Evolutionary conservation across 2,113 vertebrate species (phyloP).

Genomic region (Fregetta grallaria): DNA sequence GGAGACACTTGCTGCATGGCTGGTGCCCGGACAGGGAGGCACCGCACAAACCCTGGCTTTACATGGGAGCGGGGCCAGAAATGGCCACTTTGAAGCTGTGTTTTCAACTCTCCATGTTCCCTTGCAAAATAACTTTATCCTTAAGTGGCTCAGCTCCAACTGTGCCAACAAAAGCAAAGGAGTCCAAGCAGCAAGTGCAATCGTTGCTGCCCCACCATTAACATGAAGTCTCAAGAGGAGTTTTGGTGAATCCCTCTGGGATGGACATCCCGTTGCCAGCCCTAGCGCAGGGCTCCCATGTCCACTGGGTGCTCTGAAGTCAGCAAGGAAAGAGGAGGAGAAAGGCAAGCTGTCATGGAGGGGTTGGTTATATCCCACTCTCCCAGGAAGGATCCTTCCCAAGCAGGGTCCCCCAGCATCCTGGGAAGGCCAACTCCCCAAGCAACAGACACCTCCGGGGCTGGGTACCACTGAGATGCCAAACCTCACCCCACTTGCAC

Average conservation of each 20-base stretch:
- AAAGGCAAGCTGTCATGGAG: background rate
- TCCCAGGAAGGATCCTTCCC: background rate
- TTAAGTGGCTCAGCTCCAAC: background rate
- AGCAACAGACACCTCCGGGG: background rate
- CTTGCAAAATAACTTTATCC: background rate
- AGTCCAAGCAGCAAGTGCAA: background rate
- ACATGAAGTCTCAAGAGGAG: background rate
- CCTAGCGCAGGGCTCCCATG: background rate
- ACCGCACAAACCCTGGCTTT: background rate
- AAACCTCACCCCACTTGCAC: background rate
- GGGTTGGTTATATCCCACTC: background rate
- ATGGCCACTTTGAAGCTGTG: background rate
- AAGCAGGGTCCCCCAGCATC: background rate
- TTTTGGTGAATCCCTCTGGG: background rate
- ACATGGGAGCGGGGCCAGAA: fast-evolving
- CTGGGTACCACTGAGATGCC: background rate
- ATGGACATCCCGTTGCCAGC: fast-evolving
- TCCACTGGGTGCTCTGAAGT: background rate
- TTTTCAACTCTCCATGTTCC: background rate
- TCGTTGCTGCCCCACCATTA: too few species aligned
- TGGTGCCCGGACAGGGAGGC: background rate
- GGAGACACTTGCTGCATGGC: background rate
- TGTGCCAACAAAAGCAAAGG: background rate
- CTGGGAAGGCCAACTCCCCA: background rate
- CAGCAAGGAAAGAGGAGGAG: background rate